Conservation (phyloP, 1,140 invertebrate species). For the Drosophila dunni region DNA sequence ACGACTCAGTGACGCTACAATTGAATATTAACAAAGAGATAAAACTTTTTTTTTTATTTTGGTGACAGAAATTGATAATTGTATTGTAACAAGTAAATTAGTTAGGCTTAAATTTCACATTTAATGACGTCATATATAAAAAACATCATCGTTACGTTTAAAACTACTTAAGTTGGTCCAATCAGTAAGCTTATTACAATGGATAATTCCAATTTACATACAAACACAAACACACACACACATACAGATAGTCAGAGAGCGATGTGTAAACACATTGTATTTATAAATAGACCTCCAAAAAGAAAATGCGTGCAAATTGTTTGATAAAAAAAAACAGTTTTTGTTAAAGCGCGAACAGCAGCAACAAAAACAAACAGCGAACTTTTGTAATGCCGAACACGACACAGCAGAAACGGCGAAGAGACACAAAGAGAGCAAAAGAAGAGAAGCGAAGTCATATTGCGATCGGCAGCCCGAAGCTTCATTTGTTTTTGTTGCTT, state of each 20-base stretch:
- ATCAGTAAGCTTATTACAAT: conserved; percentile 11
- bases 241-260: not conserved
- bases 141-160: not conserved
- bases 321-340: conserved; percentile 26
- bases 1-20: not conserved
- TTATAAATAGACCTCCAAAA: conserved; percentile 31
- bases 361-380: conserved; percentile 8
- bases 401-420: not conserved
- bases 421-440: conserved; percentile 22
- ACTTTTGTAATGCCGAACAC: conserved; percentile 27
- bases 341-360: conserved; percentile 11
- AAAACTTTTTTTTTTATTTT: not conserved
- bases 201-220: conserved; percentile 13
- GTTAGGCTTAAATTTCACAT: not conserved
- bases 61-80: not conserved
- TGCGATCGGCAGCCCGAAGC: conserved; percentile 35
- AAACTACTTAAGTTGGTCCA: not conserved
- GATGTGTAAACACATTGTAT: conserved; percentile 25
- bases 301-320: conserved; percentile 42
- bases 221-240: not conserved
- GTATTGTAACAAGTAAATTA: not conserved
- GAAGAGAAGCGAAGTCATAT: conserved; percentile 10
- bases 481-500: conserved; percentile 44
- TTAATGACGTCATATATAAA: not conserved
- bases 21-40: not conserved